Evolutionary conservation across 2,797 vertebrate species (phyloP).

Genomic region (Philypnodon macrostomus): DNA sequence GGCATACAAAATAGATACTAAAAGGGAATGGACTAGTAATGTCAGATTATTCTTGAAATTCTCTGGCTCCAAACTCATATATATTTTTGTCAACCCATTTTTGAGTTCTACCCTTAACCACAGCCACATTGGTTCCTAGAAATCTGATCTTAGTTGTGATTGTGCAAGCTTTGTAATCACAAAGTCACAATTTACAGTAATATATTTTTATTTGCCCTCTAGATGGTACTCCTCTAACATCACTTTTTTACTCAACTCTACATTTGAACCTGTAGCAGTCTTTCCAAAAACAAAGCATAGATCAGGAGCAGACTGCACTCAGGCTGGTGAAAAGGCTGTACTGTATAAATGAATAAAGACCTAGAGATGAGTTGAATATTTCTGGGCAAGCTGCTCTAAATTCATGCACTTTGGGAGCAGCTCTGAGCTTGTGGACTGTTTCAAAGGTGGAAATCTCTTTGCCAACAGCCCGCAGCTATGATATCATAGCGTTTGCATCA

Average conservation of each 20-base stretch:
- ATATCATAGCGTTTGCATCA: constrained; percentile 44
- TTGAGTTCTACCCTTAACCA: no score
- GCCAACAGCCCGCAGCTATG: constrained; percentile 51
- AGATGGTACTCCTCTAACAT: background rate
- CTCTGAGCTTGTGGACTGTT: constrained; percentile 27
- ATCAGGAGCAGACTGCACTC: constrained; percentile 14
- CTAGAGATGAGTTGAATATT: constrained; percentile 22
- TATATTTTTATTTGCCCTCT: background rate
- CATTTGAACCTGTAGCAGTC: constrained; percentile 17
- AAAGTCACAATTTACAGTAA: no score
- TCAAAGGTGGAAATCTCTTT: constrained; percentile 33
- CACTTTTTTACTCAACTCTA: background rate
- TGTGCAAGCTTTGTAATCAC: no score
- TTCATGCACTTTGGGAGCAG: constrained; percentile 25
- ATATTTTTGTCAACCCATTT: no score
- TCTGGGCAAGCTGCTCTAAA: constrained; percentile 22
- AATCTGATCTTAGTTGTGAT: constrained; percentile 1
- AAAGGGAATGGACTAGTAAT: no score
- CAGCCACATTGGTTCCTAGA: no score
- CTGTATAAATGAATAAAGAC: constrained; percentile 24
- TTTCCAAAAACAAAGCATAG: constrained; percentile 12
- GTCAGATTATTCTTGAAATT: no score
- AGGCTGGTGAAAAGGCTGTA: background rate
- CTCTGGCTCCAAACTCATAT: no score
- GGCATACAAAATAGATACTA: no score